Conservation (phyloP, 2,113 vertebrate species). For the Hypocryptadius cinnamomeus region DNA sequence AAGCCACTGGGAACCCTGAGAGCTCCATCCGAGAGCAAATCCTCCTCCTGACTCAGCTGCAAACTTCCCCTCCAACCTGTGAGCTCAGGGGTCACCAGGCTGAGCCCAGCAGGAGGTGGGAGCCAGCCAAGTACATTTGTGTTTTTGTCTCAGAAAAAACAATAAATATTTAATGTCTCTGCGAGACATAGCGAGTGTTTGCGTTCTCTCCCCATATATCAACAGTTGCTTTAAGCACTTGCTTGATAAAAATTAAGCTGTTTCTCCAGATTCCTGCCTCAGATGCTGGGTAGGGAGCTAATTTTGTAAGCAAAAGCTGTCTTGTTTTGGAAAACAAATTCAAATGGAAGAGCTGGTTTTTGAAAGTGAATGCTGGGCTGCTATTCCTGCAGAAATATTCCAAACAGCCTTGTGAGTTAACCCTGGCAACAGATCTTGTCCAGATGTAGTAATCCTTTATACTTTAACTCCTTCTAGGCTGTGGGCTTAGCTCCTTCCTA, state of each 20-base stretch:
- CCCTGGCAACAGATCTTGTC: neutral
- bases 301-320: neutral
- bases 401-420: neutral
- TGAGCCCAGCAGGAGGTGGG: neutral
- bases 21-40: neutral
- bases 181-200: rapidly evolving
- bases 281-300: neutral
- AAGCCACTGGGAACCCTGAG: rapidly evolving
- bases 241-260: neutral
- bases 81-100: neutral
- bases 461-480: slow-evolving; percentile 8
- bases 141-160: neutral
- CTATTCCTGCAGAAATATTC: neutral
- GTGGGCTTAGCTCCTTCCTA: neutral
- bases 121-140: neutral
- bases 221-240: neutral
- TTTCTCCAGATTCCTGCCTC: neutral
- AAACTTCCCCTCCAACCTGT: neutral
- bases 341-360: neutral
- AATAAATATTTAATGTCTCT: slow-evolving; percentile 1
- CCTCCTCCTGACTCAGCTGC: neutral
- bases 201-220: neutral
- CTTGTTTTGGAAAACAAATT: neutral
- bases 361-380: neutral
- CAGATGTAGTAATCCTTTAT: neutral